Percentiles rank a stretch among this genome's conserved stretches.
phyloP scores from a whole-genome alignment of 1,140 invertebrate species.

The Hylaeus volcanicus region DNA sequence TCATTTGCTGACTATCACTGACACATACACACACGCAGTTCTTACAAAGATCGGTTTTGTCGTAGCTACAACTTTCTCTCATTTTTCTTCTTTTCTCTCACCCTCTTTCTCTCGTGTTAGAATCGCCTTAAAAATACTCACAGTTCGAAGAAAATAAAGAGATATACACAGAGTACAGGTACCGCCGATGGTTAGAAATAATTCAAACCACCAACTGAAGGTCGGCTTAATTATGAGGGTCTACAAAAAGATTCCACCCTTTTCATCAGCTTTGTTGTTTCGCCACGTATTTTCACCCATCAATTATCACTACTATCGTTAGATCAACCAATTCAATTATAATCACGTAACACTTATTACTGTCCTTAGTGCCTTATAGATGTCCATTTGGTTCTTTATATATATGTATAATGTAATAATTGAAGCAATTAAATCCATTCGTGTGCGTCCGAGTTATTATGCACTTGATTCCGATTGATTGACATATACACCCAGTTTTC shows the following conservation, averaged over 20 bases:
- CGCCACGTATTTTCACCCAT: conserved; percentile 15
- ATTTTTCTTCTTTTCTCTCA: conserved; percentile 12
- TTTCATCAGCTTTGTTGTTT: conserved; percentile 18
- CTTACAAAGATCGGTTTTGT: conserved; percentile 24
- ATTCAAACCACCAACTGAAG: conserved; percentile 64
- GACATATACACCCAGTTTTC: conserved; percentile 33
- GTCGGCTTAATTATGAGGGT: conserved; percentile 59
- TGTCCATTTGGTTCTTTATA: conserved; percentile 64
- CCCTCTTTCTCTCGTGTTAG: conserved; percentile 30
- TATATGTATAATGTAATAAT: conserved; percentile 60
- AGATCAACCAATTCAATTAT: conserved; percentile 43
- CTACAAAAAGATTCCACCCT: conserved; percentile 49
- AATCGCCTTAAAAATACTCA: conserved; percentile 70
- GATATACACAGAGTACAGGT: conserved; percentile 75
- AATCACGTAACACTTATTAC: conserved; percentile 61
- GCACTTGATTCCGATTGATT: conserved; percentile 46
- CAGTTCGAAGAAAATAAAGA: conserved; percentile 71
- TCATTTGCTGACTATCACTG: conserved; percentile 45
- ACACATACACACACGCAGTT: conserved; percentile 35
- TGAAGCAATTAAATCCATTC: conserved; percentile 66
- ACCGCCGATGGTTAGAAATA: conserved; percentile 63
- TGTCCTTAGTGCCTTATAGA: conserved; percentile 64
- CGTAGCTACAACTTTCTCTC: conserved; percentile 39
- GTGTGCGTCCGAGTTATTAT: conserved; percentile 59
- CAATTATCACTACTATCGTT: conserved; percentile 49